A percentile compares a stretch with the other conserved stretches of the same genome.
Evolutionary conservation across 2,888 invertebrate species (phyloP).

Genomic region (Luperina nickerlii): DNA sequence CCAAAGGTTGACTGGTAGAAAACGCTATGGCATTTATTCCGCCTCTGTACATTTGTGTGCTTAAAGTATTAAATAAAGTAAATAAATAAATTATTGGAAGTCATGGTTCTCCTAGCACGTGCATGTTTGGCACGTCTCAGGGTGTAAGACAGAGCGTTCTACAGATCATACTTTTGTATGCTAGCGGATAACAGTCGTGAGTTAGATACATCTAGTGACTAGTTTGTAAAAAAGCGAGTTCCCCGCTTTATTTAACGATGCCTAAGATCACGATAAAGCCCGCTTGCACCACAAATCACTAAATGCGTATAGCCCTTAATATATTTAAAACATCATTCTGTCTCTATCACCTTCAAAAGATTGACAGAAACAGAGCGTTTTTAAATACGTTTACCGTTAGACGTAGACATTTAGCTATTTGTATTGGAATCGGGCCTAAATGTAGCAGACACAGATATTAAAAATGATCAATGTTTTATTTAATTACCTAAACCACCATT

Average conservation of each 20-base stretch:
- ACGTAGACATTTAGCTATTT: background rate
- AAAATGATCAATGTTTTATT: slow-evolving; percentile 11
- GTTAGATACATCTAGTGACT: background rate
- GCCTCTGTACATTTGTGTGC: background rate
- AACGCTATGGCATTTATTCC: background rate
- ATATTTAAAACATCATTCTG: background rate
- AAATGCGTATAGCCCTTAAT: background rate
- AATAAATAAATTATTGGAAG: slow-evolving; percentile 1
- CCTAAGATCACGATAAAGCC: background rate
- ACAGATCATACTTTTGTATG: background rate
- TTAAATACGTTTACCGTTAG: background rate
- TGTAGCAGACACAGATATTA: background rate
- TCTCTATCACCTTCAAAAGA: background rate
- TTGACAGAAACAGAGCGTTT: background rate
- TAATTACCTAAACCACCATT: slow-evolving; percentile 27
- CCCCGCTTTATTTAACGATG: background rate
- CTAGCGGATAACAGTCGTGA: background rate
- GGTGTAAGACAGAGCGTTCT: background rate
- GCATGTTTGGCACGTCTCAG: background rate
- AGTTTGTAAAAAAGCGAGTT: background rate
- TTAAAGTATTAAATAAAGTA: no score
- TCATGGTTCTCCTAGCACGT: background rate
- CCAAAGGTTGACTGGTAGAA: background rate
- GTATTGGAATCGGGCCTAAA: background rate
- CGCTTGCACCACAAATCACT: background rate